Percentiles rank a stretch among this genome's conserved stretches.
Evolutionary conservation across 2,113 vertebrate species (phyloP).

Genomic region (Thomomys bottae): DNA sequence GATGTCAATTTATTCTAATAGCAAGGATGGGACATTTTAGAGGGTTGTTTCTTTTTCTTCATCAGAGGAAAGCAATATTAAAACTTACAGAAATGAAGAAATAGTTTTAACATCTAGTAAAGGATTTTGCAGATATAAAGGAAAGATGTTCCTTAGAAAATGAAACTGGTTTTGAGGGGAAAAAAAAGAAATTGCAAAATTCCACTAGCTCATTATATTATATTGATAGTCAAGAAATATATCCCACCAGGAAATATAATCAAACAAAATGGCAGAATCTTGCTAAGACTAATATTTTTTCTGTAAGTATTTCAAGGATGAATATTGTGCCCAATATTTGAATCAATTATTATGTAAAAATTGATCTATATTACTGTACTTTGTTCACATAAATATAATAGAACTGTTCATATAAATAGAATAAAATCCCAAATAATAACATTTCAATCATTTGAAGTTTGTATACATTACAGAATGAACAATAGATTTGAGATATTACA

Average conservation of each 20-base stretch:
- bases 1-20: constrained; percentile 90
- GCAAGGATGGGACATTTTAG: constrained; percentile 82
- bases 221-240: background rate
- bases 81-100: constrained; percentile 8
- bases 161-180: constrained; percentile 3
- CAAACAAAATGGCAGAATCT: background rate
- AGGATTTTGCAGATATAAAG: background rate
- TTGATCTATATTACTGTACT: background rate
- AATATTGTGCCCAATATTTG: constrained; percentile 21
- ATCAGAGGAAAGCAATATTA: background rate
- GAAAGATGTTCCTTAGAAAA: constrained; percentile 47
- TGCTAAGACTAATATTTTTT: background rate
- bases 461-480: background rate
- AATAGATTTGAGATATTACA: background rate
- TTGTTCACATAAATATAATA: background rate
- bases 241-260: constrained; percentile 36
- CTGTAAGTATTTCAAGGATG: constrained; percentile 12
- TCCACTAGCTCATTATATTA: constrained; percentile 40
- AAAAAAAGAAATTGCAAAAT: constrained; percentile 50
- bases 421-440: no score
- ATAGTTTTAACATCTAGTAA: background rate
- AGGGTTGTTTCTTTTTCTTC: background rate
- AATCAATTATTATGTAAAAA: constrained; percentile 54
- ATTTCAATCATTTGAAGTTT: background rate
- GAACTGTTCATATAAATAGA: background rate